Evolutionary conservation across 2,888 invertebrate species (phyloP).

Genomic region (Andrena flavipes): DNA sequence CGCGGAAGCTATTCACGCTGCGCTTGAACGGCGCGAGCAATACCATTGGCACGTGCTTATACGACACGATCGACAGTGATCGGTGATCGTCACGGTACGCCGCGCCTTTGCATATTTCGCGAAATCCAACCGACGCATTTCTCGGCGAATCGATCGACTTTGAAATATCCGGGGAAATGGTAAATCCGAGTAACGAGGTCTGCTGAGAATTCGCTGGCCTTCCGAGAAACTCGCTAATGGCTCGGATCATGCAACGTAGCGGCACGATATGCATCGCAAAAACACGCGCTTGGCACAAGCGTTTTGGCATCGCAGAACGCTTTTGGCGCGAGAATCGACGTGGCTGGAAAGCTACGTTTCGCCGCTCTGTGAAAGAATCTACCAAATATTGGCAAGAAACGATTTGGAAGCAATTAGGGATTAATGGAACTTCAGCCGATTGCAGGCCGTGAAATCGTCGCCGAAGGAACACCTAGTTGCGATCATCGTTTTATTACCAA

Average conservation of each 20-base stretch:
- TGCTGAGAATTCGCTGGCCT: background rate
- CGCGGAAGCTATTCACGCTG: constrained; percentile 35
- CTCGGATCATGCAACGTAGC: constrained; percentile 48
- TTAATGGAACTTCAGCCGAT: constrained; percentile 57
- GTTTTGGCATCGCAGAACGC: background rate
- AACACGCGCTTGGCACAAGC: background rate
- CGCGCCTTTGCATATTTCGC: background rate
- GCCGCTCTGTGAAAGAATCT: background rate
- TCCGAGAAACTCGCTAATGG: constrained; percentile 54
- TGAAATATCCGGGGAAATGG: background rate
- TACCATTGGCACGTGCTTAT: constrained; percentile 10
- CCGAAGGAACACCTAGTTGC: constrained; percentile 27
- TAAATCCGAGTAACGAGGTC: background rate
- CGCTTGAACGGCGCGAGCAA: background rate
- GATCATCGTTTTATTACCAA: constrained; percentile 59
- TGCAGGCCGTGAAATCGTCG: constrained; percentile 54
- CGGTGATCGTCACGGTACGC: constrained; percentile 28
- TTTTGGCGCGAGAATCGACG: background rate
- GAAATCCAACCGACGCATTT: background rate
- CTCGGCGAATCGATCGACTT: background rate
- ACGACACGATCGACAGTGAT: constrained; percentile 29
- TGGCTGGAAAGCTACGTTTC: background rate
- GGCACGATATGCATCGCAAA: constrained; percentile 39
- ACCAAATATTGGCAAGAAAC: constrained; percentile 7
- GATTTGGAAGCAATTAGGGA: background rate